phyloP scores from a whole-genome alignment of 30 jellyfish, hydroid and myxozoan genomes.

The Hydractinia symbiolongicarpus region DNA sequence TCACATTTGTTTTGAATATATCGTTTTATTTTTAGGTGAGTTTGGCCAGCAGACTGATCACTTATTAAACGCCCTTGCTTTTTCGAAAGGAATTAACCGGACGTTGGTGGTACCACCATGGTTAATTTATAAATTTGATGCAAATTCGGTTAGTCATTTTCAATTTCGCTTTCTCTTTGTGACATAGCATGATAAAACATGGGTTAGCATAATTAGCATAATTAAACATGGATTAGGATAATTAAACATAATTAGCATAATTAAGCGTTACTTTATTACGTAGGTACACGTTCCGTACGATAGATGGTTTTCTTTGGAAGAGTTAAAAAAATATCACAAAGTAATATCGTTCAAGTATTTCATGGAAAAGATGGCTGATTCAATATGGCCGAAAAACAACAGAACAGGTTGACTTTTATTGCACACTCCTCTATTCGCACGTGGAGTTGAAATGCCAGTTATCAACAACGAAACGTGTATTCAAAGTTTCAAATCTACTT shows the following conservation, averaged over 20 bases:
- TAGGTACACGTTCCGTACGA: slow-evolving; percentile 49
- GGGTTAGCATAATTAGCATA: too few relatives aligned
- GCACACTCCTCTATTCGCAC: not conserved
- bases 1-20: too few relatives aligned
- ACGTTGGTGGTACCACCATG: slow-evolving; percentile 80
- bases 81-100: slow-evolving; percentile 72
- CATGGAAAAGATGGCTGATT: slow-evolving; percentile 58
- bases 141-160: not conserved
- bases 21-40: slow-evolving; percentile 39
- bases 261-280: too few relatives aligned
- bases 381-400: slow-evolving; percentile 53
- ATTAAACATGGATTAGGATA: too few relatives aligned
- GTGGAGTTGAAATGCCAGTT: not conserved
- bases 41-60: slow-evolving; percentile 88
- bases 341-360: slow-evolving; percentile 64
- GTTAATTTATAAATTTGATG: slow-evolving; percentile 32
- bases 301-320: slow-evolving; percentile 53
- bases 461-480: too few relatives aligned
- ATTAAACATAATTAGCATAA: too few relatives aligned
- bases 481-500: too few relatives aligned
- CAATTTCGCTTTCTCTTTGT: too few relatives aligned
- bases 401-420: slow-evolving; percentile 32
- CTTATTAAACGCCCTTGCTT: slow-evolving; percentile 64
- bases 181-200: too few relatives aligned
- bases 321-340: slow-evolving; percentile 47